Evolutionary conservation across 2,888 invertebrate species (phyloP).

Genomic region (Morinoia aosen): DNA sequence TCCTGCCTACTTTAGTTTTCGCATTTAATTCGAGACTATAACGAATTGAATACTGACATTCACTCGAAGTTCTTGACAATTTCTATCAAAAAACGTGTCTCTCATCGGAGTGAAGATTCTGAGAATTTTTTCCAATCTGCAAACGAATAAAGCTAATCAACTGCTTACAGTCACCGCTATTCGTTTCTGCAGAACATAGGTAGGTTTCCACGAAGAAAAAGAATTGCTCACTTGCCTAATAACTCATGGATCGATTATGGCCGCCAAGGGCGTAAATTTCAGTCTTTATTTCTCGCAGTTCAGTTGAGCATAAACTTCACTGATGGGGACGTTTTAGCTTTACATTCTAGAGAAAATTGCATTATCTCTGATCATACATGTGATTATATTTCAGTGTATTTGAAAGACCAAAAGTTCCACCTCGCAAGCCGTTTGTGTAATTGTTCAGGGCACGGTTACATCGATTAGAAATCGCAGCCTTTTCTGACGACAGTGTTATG

Average conservation of each 20-base stretch:
- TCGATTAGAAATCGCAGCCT: background rate
- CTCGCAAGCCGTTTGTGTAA: background rate
- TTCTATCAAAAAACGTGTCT: background rate
- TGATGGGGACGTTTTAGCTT: background rate
- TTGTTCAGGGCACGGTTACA: background rate
- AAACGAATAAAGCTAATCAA: background rate
- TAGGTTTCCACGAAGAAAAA: background rate
- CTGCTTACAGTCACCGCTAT: background rate
- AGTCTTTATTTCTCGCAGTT: background rate
- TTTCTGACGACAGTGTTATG: background rate
- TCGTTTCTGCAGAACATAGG: background rate
- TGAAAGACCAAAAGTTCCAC: background rate
- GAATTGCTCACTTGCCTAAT: background rate
- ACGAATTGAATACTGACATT: background rate
- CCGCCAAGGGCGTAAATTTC: background rate
- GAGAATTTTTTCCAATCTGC: background rate
- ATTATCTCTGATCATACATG: background rate
- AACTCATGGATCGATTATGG: conserved; percentile 36
- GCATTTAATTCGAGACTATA: background rate
- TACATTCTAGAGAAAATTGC: conserved; percentile 23
- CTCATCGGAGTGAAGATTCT: background rate
- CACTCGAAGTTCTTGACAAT: background rate
- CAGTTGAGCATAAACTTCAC: conserved; percentile 13
- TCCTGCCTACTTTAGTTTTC: background rate
- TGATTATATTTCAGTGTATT: background rate